These are phyloP conservation scores for Scatophagus argus DNA, from an alignment of 2,113 vertebrate species.

Conservation along the genomic window DNA sequence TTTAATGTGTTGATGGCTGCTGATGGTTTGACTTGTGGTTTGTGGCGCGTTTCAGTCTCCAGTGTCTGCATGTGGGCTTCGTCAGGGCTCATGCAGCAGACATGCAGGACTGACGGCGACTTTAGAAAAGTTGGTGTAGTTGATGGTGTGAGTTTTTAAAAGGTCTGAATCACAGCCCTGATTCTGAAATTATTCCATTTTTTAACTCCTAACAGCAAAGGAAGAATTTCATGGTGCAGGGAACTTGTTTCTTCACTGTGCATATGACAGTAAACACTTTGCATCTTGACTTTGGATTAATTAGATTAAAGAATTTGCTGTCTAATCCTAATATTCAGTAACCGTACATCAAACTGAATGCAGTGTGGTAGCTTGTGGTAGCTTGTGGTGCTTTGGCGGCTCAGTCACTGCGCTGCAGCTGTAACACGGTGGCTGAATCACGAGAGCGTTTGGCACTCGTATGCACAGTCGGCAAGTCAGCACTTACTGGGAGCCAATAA, in stretches of 20 bases:
- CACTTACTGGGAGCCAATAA: constrained; percentile 4
- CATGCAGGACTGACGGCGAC: background rate
- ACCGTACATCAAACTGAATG: background rate
- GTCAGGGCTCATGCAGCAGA: background rate
- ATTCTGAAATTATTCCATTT: too few relatives aligned
- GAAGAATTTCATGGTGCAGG: too few relatives aligned
- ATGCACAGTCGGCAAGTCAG: background rate
- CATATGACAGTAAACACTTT: too few relatives aligned
- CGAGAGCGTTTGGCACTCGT: background rate
- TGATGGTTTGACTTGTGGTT: background rate
- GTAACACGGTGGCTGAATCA: constrained; percentile 10
- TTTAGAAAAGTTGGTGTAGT: background rate
- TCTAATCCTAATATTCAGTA: background rate
- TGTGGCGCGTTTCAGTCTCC: background rate
- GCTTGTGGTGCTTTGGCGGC: background rate
- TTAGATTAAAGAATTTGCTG: background rate
- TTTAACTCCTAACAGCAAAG: too few relatives aligned
- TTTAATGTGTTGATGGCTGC: background rate
- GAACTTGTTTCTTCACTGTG: too few relatives aligned
- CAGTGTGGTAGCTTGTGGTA: too few relatives aligned
- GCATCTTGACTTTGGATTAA: background rate
- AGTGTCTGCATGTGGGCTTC: too few relatives aligned
- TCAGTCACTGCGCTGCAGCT: constrained; percentile 2
- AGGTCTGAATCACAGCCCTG: too few relatives aligned
- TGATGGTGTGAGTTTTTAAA: too few relatives aligned